Conservation (phyloP, 1,140 invertebrate species). For the Drosophila saltans region DNA sequence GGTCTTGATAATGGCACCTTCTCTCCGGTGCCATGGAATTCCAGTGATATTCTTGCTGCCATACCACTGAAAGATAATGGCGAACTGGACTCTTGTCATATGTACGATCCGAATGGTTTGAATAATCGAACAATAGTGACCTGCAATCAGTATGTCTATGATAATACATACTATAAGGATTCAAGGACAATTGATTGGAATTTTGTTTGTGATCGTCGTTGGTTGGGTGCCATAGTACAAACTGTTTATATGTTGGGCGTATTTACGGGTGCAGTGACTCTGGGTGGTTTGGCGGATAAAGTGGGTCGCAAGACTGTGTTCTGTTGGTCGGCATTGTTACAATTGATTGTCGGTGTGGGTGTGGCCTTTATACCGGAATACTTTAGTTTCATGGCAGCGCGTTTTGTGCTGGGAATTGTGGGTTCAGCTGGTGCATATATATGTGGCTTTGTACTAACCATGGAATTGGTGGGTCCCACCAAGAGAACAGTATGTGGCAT, state of each 20-base stretch:
- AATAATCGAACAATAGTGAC: conserved; percentile 83
- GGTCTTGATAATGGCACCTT: conserved; percentile 84
- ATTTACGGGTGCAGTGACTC: conserved; percentile 91
- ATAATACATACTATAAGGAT: conserved; percentile 88
- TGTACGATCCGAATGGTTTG: conserved; percentile 83
- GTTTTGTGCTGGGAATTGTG: conserved; percentile 91
- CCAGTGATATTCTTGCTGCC: conserved; percentile 83
- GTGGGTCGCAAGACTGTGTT: conserved; percentile 92
- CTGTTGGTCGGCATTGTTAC: conserved; percentile 89
- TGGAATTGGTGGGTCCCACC: conserved; percentile 93
- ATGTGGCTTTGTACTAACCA: conserved; percentile 92
- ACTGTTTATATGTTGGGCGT: conserved; percentile 95
- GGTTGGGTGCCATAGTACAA: conserved; percentile 92
- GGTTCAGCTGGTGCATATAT: conserved; percentile 93
- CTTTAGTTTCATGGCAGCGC: conserved; percentile 87
- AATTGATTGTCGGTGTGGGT: conserved; percentile 88
- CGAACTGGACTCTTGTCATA: conserved; percentile 85
- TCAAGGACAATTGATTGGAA: conserved; percentile 92
- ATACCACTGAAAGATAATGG: conserved; percentile 84
- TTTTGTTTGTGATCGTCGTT: conserved; percentile 91
- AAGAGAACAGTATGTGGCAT: conserved; percentile 93
- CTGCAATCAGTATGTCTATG: conserved; percentile 89
- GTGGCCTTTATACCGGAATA: conserved; percentile 91
- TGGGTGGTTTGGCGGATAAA: conserved; percentile 95
- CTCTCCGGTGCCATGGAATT: conserved; percentile 84